Evolutionary conservation across 2,113 vertebrate genomes (phyloP).

Genomic region (Bettongia penicillata): DNA sequence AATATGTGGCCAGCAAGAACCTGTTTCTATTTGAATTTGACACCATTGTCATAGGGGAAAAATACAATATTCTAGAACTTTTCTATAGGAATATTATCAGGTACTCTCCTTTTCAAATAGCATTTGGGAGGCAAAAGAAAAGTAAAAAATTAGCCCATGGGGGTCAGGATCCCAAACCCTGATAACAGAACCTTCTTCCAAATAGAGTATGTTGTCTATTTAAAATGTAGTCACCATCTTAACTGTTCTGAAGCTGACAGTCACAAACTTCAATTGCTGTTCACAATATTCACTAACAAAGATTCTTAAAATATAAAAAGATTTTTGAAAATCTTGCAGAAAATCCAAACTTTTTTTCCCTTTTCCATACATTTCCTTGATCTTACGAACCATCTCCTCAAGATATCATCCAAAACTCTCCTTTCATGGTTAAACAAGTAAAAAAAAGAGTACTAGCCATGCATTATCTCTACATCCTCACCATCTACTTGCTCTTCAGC

Average conservation of each 20-base stretch:
- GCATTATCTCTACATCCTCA: background rate
- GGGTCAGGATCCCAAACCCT: background rate
- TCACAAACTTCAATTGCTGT: background rate
- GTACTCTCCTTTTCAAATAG: background rate
- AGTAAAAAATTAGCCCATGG: background rate
- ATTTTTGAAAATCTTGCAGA: slow-evolving; percentile 6
- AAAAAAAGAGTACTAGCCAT: background rate
- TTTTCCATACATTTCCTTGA: background rate
- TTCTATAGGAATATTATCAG: slow-evolving; percentile 16
- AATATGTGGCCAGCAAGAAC: background rate
- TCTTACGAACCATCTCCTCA: background rate
- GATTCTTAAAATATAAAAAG: background rate
- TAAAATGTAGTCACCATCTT: background rate
- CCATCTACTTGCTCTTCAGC: background rate
- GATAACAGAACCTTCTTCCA: background rate
- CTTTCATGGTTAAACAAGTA: background rate
- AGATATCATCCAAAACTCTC: background rate
- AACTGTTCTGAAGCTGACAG: background rate
- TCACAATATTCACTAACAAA: slow-evolving; percentile 11
- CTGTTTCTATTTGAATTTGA: background rate
- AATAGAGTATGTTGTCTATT: background rate
- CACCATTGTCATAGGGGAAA: background rate
- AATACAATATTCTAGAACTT: slow-evolving; percentile 5
- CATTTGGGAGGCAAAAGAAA: background rate
- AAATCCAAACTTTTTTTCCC: background rate